Conservation (phyloP, 2,797 vertebrate species). For the Allobates femoralis region DNA sequence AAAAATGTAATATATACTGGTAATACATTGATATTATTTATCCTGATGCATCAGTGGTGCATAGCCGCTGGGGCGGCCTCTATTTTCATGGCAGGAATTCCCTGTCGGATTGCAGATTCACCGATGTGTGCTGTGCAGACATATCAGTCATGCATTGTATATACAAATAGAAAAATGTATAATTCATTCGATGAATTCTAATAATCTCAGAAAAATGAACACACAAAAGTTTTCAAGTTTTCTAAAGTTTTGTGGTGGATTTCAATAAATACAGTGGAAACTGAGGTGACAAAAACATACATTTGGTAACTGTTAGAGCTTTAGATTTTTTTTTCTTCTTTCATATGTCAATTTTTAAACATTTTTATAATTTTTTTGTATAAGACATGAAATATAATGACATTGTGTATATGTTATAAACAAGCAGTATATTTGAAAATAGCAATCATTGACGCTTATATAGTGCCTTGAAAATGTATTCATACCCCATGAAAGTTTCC, state of each 20-base stretch:
- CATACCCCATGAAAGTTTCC: no score
- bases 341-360: no score
- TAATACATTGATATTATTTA: not conserved
- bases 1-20: not conserved
- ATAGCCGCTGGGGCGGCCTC: slow-evolving; percentile 20
- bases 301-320: no score
- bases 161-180: slow-evolving; percentile 46
- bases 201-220: slow-evolving; percentile 12
- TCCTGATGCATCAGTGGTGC: not conserved
- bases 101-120: slow-evolving; percentile 44
- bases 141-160: slow-evolving; percentile 38
- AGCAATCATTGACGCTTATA: no score
- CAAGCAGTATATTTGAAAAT: no score
- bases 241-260: not conserved
- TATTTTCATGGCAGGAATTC: slow-evolving; percentile 47
- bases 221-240: slow-evolving; percentile 26
- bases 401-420: no score
- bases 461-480: no score
- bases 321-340: no score
- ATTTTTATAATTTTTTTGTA: no score
- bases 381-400: no score
- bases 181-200: slow-evolving; percentile 42
- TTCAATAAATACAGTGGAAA: not conserved
- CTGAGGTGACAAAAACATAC: no score
- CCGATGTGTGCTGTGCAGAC: not conserved